Percentiles rank a stretch among this genome's conserved stretches.
Evolutionary conservation across 2,113 vertebrate genomes (phyloP).

Genomic region (Scalopus aquaticus): DNA sequence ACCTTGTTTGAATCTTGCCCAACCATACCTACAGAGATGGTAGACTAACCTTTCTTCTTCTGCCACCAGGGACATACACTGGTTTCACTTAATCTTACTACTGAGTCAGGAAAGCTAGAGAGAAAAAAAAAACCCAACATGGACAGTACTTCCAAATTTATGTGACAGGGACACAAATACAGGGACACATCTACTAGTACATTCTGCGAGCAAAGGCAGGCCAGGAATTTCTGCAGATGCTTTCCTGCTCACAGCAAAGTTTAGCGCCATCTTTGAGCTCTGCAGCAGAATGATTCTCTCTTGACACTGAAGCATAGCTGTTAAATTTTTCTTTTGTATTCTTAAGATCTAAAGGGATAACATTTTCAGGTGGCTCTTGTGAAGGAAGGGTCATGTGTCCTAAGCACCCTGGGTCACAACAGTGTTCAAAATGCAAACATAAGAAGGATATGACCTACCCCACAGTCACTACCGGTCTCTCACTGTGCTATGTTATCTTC

Average conservation of each 20-base stretch:
- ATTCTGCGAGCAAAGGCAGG: conserved; percentile 61
- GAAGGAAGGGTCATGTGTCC: conserved; percentile 74
- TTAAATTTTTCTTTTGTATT: conserved; percentile 60
- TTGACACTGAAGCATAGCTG: conserved; percentile 68
- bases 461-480: neutral
- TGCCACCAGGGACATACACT: conserved; percentile 27
- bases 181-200: too few species aligned
- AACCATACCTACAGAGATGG: neutral
- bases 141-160: conserved; percentile 50
- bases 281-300: conserved; percentile 58
- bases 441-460: neutral
- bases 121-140: conserved; percentile 5
- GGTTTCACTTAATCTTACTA: neutral
- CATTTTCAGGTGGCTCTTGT: conserved; percentile 66
- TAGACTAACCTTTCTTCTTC: neutral
- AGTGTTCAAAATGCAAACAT: neutral
- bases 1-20: neutral
- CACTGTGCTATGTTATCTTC: neutral
- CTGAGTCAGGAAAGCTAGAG: conserved; percentile 37
- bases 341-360: conserved; percentile 74
- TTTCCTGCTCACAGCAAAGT: conserved; percentile 75
- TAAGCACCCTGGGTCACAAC: conserved; percentile 16
- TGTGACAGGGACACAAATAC: conserved; percentile 52
- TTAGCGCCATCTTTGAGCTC: conserved; percentile 79
- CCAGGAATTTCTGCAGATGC: conserved; percentile 71